Evolutionary conservation across 64 coral and sea anemone genomes (phyloP).

Genomic region (Montipora efflorescens): DNA sequence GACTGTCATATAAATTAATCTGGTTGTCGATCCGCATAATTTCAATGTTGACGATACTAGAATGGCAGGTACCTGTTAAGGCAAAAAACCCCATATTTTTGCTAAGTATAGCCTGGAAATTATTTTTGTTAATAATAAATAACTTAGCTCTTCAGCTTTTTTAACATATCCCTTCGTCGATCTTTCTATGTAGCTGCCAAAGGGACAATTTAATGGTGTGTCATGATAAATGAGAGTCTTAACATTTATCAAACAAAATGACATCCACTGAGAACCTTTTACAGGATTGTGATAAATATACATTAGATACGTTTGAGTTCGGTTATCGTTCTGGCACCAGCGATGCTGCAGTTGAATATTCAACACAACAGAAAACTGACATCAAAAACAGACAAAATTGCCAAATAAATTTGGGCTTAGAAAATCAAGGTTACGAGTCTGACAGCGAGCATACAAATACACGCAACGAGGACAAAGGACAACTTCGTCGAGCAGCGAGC

Average conservation of each 20-base stretch:
- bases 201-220: not conserved
- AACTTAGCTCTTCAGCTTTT: not conserved
- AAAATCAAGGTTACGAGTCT: constrained; percentile 36
- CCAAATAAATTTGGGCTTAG: not conserved
- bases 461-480: not conserved
- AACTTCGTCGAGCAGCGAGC: constrained; percentile 8
- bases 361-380: not conserved
- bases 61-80: constrained; percentile 29
- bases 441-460: not conserved
- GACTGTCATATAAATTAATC: not conserved
- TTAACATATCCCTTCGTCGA: not conserved
- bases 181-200: not conserved
- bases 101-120: not conserved
- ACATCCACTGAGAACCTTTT: constrained; percentile 38
- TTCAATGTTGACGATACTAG: not conserved
- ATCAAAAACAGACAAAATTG: not conserved
- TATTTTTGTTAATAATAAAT: constrained; percentile 31
- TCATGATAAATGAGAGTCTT: not conserved
- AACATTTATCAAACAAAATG: not conserved
- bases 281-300: not conserved
- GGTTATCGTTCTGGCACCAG: not conserved
- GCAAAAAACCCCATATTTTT: not conserved
- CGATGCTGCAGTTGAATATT: not conserved
- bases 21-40: not conserved
- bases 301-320: not conserved